phyloP scores from a whole-genome alignment of 2,888 invertebrate species.

The Eupithecia dodoneata region DNA sequence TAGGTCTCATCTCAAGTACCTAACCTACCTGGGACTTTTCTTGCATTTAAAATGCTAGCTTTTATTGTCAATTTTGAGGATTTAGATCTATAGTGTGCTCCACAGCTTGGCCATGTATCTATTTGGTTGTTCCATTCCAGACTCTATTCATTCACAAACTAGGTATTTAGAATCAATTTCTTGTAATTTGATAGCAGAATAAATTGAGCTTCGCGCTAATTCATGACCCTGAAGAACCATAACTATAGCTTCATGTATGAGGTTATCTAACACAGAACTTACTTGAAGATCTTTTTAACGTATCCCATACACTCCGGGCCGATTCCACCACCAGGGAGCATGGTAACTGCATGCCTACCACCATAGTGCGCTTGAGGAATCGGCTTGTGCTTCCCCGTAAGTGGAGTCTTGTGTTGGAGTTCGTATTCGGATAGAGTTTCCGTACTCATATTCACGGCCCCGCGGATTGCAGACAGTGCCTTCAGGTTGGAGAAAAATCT shows the following conservation, averaged over 20 bases:
- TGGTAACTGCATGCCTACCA: slow-evolving; percentile 96
- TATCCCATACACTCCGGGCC: slow-evolving; percentile 98
- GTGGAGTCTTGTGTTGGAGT: slow-evolving; percentile 86
- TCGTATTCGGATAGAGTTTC: slow-evolving; percentile 87
- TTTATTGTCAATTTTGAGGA: neutral
- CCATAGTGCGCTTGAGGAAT: slow-evolving; percentile 95
- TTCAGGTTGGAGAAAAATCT: slow-evolving; percentile 73
- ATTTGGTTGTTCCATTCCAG: neutral
- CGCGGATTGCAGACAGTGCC: slow-evolving; percentile 70
- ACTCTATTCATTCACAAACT: neutral
- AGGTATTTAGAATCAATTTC: neutral
- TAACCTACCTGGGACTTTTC: too few relatives aligned
- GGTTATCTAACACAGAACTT: slow-evolving; percentile 51
- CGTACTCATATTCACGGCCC: slow-evolving; percentile 63
- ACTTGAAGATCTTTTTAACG: slow-evolving; percentile 94
- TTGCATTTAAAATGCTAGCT: too few relatives aligned
- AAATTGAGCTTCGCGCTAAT: slow-evolving; percentile 17
- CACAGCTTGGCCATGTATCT: neutral
- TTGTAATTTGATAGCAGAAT: slow-evolving; percentile 22
- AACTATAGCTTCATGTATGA: slow-evolving; percentile 14
- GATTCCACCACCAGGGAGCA: slow-evolving; percentile 98
- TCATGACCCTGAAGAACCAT: slow-evolving; percentile 31
- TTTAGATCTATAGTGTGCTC: neutral
- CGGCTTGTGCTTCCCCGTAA: slow-evolving; percentile 78
- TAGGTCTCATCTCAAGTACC: too few relatives aligned